Evolutionary conservation across 1,140 invertebrate species (phyloP), one percentile per base, ranked within the genome.

Genomic region (Platyscapa corneri): DNA sequence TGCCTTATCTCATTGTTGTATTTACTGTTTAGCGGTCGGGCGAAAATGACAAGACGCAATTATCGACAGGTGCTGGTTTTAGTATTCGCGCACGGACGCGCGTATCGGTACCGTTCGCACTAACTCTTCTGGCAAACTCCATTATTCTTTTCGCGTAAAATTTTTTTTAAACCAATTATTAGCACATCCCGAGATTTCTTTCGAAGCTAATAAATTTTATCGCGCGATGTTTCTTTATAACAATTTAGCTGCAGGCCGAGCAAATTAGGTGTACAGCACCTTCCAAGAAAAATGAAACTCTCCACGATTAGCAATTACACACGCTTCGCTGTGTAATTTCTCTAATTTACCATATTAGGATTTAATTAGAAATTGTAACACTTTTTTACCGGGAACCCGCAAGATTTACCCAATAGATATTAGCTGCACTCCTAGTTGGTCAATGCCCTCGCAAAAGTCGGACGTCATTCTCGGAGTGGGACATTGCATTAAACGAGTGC

Each of bases 271-370:
- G 37, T 5, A 32, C 6, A 39, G 7, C 18, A 74, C 70, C 23
- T 74, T 37, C 32, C 6, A 20, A 32, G 34, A 74, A 42, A 74
- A 72, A 42, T 23, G 20, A 72, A 72, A 39, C 39, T 23, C 20
- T 1, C 37, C 34, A 72, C 18, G 14, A 18, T 12, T 72, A 14
- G 34, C 27, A 72, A 39, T 72, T 72, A 72, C 37, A 72, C 10
- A 6, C 20, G 3, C 34, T 27, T 39, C 20, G 65, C 34, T 12
- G 34, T 27, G 20, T 39, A 39, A 18, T 72, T 72, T 72, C 70
- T 74, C 37, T n/a, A 42, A 74, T 74, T 74, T 74, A n/a, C 39
- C 37, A 42, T 42, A n/a, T n/a, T 42, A 74, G 70, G 37, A 23
- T 42, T 74, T 14, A 42, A 74, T 42, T 74, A n/a, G 1, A 5